These are phyloP conservation scores for Typhlichthys eigenmanni DNA, from an alignment of 2,797 vertebrate genomes.

Conservation along the genomic window DNA sequence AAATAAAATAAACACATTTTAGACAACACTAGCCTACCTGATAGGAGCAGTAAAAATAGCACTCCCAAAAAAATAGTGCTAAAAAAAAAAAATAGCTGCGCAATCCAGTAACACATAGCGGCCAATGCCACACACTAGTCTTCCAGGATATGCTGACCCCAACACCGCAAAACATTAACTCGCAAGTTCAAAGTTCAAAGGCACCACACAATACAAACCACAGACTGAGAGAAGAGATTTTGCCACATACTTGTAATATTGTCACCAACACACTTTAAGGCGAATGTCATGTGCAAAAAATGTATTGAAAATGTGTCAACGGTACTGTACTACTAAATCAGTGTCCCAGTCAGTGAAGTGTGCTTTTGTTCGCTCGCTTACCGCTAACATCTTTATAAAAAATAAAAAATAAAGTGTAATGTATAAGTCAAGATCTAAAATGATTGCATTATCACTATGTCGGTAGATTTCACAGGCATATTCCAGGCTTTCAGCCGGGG, in stretches of 20 bases:
- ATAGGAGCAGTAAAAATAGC: slow-evolving; percentile 47
- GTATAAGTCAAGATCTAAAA: slow-evolving; percentile 57
- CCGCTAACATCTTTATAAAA: slow-evolving; percentile 47
- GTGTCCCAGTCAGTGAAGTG: slow-evolving; percentile 59
- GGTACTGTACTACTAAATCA: slow-evolving; percentile 36
- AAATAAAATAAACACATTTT: slow-evolving; percentile 40
- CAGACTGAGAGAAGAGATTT: slow-evolving; percentile 70
- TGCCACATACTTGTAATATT: slow-evolving; percentile 81
- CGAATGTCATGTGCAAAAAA: slow-evolving; percentile 89
- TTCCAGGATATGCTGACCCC: slow-evolving; percentile 52
- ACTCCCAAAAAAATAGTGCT: slow-evolving; percentile 58
- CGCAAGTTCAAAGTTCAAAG: slow-evolving; percentile 89
- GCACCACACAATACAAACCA: slow-evolving; percentile 88
- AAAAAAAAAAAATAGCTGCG: slow-evolving; percentile 45
- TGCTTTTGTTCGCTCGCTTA: slow-evolving; percentile 71
- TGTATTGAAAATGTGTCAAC: slow-evolving; percentile 54
- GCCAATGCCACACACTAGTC: slow-evolving; percentile 52
- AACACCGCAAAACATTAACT: slow-evolving; percentile 65
- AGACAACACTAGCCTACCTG: slow-evolving; percentile 71
- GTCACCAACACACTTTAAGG: slow-evolving; percentile 87
- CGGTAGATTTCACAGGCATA: slow-evolving; percentile 71
- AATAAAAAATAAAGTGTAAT: slow-evolving; percentile 62
- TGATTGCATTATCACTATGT: slow-evolving; percentile 73
- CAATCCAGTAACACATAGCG: slow-evolving; percentile 56
- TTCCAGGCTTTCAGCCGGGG: slow-evolving; percentile 64